Evolutionary conservation across 2,888 invertebrate genomes (phyloP).

Genomic region (Priocnemis perturbator): DNA sequence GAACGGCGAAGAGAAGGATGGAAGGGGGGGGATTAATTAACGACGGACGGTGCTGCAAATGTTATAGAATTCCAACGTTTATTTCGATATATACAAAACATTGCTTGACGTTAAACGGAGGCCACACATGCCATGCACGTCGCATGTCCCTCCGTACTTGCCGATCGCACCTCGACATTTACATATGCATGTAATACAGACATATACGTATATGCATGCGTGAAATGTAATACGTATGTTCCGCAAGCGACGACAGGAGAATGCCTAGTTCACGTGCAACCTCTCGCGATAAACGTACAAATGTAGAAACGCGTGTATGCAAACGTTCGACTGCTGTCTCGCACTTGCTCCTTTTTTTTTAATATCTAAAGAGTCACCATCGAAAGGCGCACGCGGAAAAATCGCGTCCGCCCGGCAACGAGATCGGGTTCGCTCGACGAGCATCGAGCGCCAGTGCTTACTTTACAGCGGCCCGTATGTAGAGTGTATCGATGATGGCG

Average conservation of each 20-base stretch:
- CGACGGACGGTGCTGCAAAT: too few relatives aligned
- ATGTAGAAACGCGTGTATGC: conserved; percentile 62
- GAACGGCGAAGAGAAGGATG: too few relatives aligned
- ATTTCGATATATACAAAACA: conserved; percentile 67
- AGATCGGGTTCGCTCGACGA: too few relatives aligned
- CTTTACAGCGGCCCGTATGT: neutral
- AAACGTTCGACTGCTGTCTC: conserved; percentile 14
- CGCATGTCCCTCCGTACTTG: conserved; percentile 13
- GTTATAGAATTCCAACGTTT: conserved; percentile 57
- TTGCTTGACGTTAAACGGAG: conserved; percentile 49
- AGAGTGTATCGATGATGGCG: neutral
- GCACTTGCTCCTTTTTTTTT: conserved; percentile 5
- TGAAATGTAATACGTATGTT: neutral
- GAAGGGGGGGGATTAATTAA: too few relatives aligned
- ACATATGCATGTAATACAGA: too few relatives aligned
- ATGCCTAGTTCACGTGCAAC: conserved; percentile 10
- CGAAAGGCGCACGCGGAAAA: conserved; percentile 8
- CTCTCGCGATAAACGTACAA: conserved; percentile 60
- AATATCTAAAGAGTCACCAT: neutral
- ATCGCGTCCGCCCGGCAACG: too few relatives aligned
- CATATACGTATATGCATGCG: neutral
- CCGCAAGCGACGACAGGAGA: conserved; percentile 3
- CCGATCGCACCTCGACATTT: too few relatives aligned
- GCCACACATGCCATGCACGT: conserved; percentile 22
- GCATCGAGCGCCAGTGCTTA: too few relatives aligned